Conservation (phyloP, 2,113 vertebrate genomes). For the Osmerus mordax region DNA sequence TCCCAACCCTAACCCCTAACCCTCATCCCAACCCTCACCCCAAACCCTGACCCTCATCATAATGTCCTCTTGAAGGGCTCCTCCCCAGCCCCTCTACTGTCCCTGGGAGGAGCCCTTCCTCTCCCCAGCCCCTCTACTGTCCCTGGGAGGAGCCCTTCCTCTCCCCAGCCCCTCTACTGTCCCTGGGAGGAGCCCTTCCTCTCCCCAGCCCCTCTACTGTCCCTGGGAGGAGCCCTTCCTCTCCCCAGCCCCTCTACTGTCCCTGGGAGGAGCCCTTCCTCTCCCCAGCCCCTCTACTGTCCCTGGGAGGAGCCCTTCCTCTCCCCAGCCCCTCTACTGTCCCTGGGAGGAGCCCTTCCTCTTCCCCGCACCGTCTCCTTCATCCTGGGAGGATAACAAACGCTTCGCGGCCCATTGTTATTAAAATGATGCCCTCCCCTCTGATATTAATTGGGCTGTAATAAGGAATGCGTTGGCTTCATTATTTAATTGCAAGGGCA, state of each 20-base stretch:
- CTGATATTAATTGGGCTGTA: conserved; percentile 96
- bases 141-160: conserved; percentile 45
- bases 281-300: too few relatives aligned
- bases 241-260: conserved; percentile 67
- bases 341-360: conserved; percentile 45
- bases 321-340: background rate
- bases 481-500: conserved; percentile 99
- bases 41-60: too few relatives aligned
- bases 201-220: background rate
- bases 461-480: conserved; percentile 92
- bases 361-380: conserved; percentile 71
- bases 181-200: too few relatives aligned
- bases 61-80: too few relatives aligned
- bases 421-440: conserved; percentile 90
- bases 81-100: conserved; percentile 57
- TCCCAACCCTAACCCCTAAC: too few relatives aligned
- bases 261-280: too few relatives aligned
- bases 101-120: too few relatives aligned
- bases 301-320: too few relatives aligned
- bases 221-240: conserved; percentile 45
- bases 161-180: conserved; percentile 62
- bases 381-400: conserved; percentile 78
- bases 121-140: background rate
- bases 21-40: too few relatives aligned
- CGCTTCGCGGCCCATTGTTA: conserved; percentile 91